A percentile compares a stretch with the other conserved stretches of the same genome.
phyloP scores from a whole-genome alignment of 1,140 invertebrate genomes.

The Dendrolimus punctatus region DNA sequence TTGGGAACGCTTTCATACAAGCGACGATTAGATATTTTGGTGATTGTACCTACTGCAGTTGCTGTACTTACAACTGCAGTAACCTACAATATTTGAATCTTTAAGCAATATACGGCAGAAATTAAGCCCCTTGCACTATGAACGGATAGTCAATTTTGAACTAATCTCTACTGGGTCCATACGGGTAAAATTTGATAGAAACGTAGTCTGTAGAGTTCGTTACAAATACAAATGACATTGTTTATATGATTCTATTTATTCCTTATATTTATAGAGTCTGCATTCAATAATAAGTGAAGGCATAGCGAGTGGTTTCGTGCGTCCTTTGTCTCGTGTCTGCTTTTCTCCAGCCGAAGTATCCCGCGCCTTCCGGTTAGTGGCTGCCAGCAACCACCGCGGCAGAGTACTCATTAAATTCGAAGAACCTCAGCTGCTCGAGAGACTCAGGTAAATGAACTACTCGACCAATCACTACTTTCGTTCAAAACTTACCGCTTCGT shows the following conservation, averaged over 20 bases:
- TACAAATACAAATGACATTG: too few species aligned
- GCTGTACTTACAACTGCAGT: neutral
- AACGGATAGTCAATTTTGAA: too few species aligned
- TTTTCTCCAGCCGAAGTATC: conserved; percentile 13
- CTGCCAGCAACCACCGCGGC: conserved; percentile 19
- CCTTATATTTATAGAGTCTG: conserved; percentile 13
- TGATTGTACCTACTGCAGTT: neutral
- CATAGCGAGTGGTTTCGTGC: conserved; percentile 19
- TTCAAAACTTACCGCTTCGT: too few species aligned
- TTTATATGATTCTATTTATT: too few species aligned
- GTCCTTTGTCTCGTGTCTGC: conserved; percentile 22
- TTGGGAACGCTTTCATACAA: too few species aligned
- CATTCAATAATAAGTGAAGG: conserved; percentile 20
- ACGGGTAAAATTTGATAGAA: neutral
- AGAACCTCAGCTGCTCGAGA: neutral
- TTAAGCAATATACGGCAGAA: too few species aligned
- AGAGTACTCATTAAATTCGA: conserved; percentile 17
- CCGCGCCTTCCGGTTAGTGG: conserved; percentile 19
- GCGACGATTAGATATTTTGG: too few species aligned
- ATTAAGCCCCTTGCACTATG: too few species aligned
- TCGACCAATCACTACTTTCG: too few species aligned
- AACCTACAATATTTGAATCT: neutral
- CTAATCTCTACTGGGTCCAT: neutral
- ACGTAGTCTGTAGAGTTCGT: too few species aligned
- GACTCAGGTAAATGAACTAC: conserved; percentile 12